Base-by-base conservation (phyloP, 37 sponge, comb jelly and placozoan genomes). In the Aplysina aerophoba region DNA sequence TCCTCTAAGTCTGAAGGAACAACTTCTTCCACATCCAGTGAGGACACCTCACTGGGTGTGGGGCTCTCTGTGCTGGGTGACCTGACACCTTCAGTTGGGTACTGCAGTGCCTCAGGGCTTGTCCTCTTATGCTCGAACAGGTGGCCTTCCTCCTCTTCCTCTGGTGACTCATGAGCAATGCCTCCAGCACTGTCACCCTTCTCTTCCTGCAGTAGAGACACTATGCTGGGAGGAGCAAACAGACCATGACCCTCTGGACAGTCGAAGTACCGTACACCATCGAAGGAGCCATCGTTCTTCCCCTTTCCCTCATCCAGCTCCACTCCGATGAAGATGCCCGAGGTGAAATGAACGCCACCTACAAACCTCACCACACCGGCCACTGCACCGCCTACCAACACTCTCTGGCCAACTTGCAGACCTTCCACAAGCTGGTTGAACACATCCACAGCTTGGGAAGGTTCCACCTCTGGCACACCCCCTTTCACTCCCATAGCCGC, bases 181-280 rank as follows among this genome's bases (percentile, higher is more conserved):
- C 8, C 50, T 44, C 50, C 50, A 44, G 50, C 78, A 41, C 25
- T 75, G n/a, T 44, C 38, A 11, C 38, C 34, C 59, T 59, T 20
- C 31, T 56, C 81, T 37, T 57, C 61, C 33, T 57, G 34, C 35
- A 66, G 63, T 0, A 65, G 68, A 5, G 41, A 20, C 11, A 90
- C 84, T 65, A 86, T 92, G 21, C 81, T 81, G 17, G 89, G 89
- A 0, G 92, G 92, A 20, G 92, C 92, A 88, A 89, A 92, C 1
- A 92, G 36, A 1, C 92, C 92, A 58, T 88, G 72, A 6, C 54
- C 40, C 22, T 74, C 84, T 13, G 64, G 55, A 68, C 92, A 92
- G 16, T 55, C 54, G 57, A 92, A 92, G 83, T 92, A 92, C 4
- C 80, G 60, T 0, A 77, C 38, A 15, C 80, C 92, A 38, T 86